Evolutionary conservation across 64 coral and sea anemone genomes (phyloP).

Genomic region (Orbicella faveolata): DNA sequence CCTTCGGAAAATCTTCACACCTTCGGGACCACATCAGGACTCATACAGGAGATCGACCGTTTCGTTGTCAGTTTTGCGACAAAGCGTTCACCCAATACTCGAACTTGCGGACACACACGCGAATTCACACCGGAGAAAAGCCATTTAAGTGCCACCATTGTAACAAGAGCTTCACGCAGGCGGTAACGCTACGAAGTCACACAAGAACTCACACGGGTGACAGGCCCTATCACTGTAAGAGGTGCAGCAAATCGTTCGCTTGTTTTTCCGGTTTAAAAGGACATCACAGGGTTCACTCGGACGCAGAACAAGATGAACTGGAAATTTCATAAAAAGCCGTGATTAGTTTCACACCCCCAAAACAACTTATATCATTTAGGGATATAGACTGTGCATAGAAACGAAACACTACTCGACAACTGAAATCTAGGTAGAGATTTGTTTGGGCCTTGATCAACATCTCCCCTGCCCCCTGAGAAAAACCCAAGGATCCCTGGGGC

Average conservation of each 20-base stretch:
- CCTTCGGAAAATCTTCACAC: slow-evolving; percentile 97
- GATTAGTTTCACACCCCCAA: not conserved
- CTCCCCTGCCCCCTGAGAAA: too few species aligned
- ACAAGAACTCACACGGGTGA: slow-evolving; percentile 94
- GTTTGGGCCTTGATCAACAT: too few species aligned
- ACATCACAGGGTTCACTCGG: slow-evolving; percentile 85
- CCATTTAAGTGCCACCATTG: slow-evolving; percentile 95
- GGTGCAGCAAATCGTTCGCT: slow-evolving; percentile 92
- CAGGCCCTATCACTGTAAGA: slow-evolving; percentile 92
- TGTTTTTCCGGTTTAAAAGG: slow-evolving; percentile 94
- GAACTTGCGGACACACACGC: slow-evolving; percentile 93
- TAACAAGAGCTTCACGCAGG: slow-evolving; percentile 97
- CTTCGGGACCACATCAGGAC: slow-evolving; percentile 98
- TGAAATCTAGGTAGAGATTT: too few species aligned
- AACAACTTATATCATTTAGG: too few species aligned
- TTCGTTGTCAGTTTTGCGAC: slow-evolving; percentile 94
- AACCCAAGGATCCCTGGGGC: too few species aligned
- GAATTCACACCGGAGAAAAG: slow-evolving; percentile 97
- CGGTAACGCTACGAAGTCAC: slow-evolving; percentile 94
- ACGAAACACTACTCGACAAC: too few species aligned
- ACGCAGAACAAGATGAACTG: slow-evolving; percentile 52
- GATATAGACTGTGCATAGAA: too few species aligned
- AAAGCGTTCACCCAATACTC: slow-evolving; percentile 99
- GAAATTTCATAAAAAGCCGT: slow-evolving; percentile 1
- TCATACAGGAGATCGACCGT: slow-evolving; percentile 95